Percentiles rank a stretch among this genome's conserved stretches.
phyloP scores from a whole-genome alignment of 2,113 vertebrate genomes.

The Loxodonta africana region DNA sequence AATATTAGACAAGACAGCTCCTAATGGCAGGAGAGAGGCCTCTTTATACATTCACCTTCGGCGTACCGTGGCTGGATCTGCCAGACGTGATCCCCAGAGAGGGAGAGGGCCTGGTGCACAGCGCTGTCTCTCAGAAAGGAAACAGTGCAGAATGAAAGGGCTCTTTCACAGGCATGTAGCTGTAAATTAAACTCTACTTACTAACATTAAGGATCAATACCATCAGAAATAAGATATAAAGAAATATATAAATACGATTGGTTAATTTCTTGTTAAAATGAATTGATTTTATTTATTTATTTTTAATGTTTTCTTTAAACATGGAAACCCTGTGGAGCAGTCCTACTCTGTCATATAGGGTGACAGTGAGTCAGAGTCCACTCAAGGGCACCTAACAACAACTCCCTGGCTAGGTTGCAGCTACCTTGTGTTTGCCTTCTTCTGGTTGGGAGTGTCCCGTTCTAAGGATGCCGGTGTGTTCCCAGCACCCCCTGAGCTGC shows the following conservation, averaged over 20 bases:
- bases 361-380: neutral
- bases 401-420: neutral
- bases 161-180: neutral
- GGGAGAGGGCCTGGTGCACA: neutral
- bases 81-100: neutral
- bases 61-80: neutral
- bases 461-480: neutral
- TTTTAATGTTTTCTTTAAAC: neutral
- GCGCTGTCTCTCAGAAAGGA: neutral
- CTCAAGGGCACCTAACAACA: no score
- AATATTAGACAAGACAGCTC: neutral
- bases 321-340: neutral
- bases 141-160: slow-evolving; percentile 9
- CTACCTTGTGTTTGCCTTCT: neutral
- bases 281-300: neutral
- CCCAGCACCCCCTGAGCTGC: neutral
- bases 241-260: neutral
- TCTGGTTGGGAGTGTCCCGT: neutral
- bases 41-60: neutral
- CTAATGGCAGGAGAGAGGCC: neutral
- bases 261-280: neutral
- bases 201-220: neutral
- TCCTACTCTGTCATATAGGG: neutral
- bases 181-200: neutral
- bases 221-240: slow-evolving; percentile 25